Conservation (phyloP, 2,113 vertebrate genomes). For the Neomonachus schauinslandi region DNA sequence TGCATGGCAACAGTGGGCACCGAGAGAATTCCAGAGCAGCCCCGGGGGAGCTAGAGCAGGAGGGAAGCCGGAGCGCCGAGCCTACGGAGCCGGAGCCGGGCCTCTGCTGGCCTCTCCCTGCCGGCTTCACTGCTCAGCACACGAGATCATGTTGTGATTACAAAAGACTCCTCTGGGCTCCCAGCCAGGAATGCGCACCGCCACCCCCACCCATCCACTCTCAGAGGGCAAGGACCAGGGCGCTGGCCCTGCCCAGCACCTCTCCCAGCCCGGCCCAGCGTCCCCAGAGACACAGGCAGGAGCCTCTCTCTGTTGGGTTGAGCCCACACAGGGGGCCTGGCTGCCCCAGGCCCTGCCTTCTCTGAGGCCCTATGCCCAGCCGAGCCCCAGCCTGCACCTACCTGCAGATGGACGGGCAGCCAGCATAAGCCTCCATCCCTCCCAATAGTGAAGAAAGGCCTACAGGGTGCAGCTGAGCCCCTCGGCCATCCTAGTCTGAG, state of each 20-base stretch:
- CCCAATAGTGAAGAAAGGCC: background rate
- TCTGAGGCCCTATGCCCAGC: background rate
- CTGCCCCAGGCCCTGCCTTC: background rate
- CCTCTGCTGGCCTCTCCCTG: conserved; percentile 85
- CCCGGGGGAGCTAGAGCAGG: conserved; percentile 88
- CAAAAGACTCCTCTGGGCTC: conserved; percentile 92
- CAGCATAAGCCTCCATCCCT: background rate
- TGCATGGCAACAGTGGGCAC: conserved; percentile 90
- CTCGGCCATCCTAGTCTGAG: background rate
- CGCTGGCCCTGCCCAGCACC: conserved; percentile 61
- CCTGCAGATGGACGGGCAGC: background rate
- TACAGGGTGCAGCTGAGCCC: background rate
- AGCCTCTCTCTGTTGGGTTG: background rate
- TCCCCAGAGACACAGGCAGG: background rate
- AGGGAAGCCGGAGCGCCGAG: conserved; percentile 80
- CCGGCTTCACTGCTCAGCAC: conserved; percentile 91
- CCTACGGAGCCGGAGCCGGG: conserved; percentile 85
- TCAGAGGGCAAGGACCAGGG: conserved; percentile 75
- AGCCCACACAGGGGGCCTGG: background rate
- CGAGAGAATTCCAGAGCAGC: conserved; percentile 90
- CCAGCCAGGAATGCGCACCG: conserved; percentile 90
- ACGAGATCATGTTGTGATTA: conserved; percentile 98
- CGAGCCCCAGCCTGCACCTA: background rate
- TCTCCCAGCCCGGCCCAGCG: conserved; percentile 8
- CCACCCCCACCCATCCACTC: conserved; percentile 90